Conservation (phyloP, 1,140 invertebrate genomes). For the Heliothis subflexa region DNA sequence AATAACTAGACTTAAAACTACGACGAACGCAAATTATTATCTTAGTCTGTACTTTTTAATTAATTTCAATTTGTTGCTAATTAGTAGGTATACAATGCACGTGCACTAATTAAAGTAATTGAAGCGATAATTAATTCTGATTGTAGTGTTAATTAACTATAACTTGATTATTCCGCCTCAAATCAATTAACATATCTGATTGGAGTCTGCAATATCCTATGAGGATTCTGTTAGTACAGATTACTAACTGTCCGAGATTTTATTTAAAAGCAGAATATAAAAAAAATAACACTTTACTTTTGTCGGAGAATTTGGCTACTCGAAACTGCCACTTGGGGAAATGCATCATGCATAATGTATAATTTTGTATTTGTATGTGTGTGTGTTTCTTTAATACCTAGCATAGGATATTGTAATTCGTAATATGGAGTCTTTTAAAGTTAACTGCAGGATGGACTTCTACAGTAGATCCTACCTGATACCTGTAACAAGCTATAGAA, state of each 20-base stretch:
- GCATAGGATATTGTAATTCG: no score
- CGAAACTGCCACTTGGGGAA: no score
- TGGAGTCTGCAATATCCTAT: neutral
- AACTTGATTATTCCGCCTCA: neutral
- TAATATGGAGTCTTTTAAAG: no score
- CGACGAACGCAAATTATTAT: neutral
- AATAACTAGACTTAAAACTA: no score
- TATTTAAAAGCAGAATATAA: neutral
- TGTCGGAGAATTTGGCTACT: no score
- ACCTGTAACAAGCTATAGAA: no score
- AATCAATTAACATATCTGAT: slow-evolving; percentile 11
- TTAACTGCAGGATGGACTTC: no score
- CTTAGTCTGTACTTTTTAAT: neutral
- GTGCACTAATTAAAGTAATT: neutral
- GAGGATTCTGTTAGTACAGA: neutral
- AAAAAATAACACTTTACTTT: neutral
- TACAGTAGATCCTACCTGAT: no score
- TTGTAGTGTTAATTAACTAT: slow-evolving; percentile 4
- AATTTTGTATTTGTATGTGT: no score
- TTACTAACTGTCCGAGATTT: no score
- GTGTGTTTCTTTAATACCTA: no score
- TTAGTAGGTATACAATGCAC: neutral
- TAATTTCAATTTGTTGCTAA: neutral
- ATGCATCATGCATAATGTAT: no score
- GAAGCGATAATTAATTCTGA: neutral